Evolutionary conservation across 64 coral and sea anemone genomes (phyloP), one percentile per base, ranked within the genome.

Genomic region (Platygyra sinensis): DNA sequence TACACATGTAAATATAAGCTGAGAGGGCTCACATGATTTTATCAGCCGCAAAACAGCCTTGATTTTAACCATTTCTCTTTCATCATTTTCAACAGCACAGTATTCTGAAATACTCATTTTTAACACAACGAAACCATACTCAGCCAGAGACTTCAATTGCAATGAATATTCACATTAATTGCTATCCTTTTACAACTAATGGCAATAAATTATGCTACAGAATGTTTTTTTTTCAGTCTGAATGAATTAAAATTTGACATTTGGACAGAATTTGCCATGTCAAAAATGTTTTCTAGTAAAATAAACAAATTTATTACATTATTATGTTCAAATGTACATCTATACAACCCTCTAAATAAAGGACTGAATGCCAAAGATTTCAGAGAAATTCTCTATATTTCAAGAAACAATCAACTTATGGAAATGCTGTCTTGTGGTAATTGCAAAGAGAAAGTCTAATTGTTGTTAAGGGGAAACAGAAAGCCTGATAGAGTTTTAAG

Each of bases 321-420:
- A 10, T 10, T 27, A 69, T 11, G n/a, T n/a, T 27, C n/a, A 11
- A 69, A 27, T 69, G n/a, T n/a, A 25, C 5, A 10, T 46, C 10
- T 27, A 69, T 22, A 69, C 25, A 27, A 69, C 4, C 2, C 8
- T 69, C 65, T 69, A 27, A 27, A 69, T 27, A 69, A 69, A 27
- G 39, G 39, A 49, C 17, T 77, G 22, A 77, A 77, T 69, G 25
- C n/a, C 65, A 77, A 46, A 42, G 16, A 38, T 77, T 77, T 77
- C 74, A 24, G 74, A 24, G 39, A 77, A 46, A 77, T 77, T 77
- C 20, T 22, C 71, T 73, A 81, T 5, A 62, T 31, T 33, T 19
- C 14, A 81, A 81, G 55, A 62, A 81, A 59, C 79, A 81, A 81
- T 85, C 81, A 85, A 71, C 33, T 85, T 85, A 85, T 85, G 81